These are phyloP conservation scores for Daubentonia madagascariensis DNA, from an alignment of 2,113 vertebrate genomes.

Conservation along the genomic window DNA sequence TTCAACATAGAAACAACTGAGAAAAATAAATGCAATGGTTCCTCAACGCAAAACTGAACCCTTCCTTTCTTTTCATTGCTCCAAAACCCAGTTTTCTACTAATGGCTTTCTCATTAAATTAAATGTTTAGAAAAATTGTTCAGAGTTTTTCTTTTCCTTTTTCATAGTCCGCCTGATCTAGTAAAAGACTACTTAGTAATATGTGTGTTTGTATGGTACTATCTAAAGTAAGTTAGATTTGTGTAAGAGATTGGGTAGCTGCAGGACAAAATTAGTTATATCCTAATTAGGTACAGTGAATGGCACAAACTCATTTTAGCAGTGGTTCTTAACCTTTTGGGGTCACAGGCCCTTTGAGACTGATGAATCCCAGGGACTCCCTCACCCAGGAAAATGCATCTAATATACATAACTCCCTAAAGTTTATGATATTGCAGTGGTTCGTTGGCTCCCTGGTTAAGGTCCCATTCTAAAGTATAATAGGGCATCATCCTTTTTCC, in stretches of 20 bases:
- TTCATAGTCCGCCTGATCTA: conserved; percentile 1
- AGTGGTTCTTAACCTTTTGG: not conserved
- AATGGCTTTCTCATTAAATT: conserved; percentile 33
- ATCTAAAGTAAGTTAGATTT: conserved; percentile 40
- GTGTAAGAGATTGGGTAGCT: not conserved
- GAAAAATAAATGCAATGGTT: conserved; percentile 23
- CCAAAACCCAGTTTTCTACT: not conserved
- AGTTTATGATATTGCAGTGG: not conserved
- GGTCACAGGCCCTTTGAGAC: not conserved
- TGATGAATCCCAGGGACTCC: not conserved
- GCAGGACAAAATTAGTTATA: not conserved
- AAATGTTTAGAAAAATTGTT: conserved; percentile 14
- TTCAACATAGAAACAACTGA: not conserved
- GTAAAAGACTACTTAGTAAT: conserved; percentile 10
- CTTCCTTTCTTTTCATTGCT: conserved; percentile 28
- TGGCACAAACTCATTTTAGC: conserved; percentile 10
- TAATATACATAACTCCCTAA: not conserved
- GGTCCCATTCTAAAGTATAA: not conserved
- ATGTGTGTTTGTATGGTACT: conserved; percentile 3
- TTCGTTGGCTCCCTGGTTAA: not conserved
- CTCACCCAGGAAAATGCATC: not conserved
- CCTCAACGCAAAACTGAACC: not conserved
- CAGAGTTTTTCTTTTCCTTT: not conserved
- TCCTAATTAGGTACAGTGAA: not conserved
- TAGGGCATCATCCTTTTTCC: not conserved